A percentile compares a stretch with the other conserved stretches of the same genome.
Conservation (phyloP, 2,888 invertebrate species). For the Noctua pronuba region DNA sequence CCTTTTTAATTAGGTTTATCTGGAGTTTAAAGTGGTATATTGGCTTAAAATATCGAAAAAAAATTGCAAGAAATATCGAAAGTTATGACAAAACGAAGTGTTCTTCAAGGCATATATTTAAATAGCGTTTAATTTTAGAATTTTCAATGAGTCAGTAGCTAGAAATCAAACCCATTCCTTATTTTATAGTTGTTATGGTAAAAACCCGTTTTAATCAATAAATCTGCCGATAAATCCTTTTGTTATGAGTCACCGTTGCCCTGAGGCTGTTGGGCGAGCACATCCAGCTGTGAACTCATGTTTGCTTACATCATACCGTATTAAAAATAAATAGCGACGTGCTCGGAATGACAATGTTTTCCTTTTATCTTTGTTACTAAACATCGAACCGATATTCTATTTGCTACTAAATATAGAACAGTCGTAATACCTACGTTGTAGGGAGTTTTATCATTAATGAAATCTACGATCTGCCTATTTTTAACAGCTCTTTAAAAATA, state of each 20-base stretch:
- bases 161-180: constrained; percentile 12
- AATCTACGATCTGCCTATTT: constrained; percentile 1
- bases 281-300: constrained; percentile 59
- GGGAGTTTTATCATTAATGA: constrained; percentile 26
- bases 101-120: background rate
- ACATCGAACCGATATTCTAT: constrained; percentile 54
- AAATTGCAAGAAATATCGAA: background rate
- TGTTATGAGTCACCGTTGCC: constrained; percentile 49
- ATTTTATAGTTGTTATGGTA: constrained; percentile 10
- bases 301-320: constrained; percentile 69
- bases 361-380: constrained; percentile 70
- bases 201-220: constrained; percentile 40
- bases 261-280: constrained; percentile 33
- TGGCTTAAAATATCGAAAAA: no score
- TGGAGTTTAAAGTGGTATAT: background rate
- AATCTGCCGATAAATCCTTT: constrained; percentile 38
- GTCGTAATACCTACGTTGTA: constrained; percentile 1
- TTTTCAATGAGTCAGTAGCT: constrained; percentile 18
- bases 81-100: background rate
- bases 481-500: constrained; percentile 6
- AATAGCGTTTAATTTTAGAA: constrained; percentile 16
- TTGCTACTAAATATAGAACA: constrained; percentile 38
- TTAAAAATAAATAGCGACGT: constrained; percentile 69
- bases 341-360: constrained; percentile 69
- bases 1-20: background rate